Base-by-base conservation (phyloP, 2,797 vertebrate genomes). In the Semotilus atromaculatus region DNA sequence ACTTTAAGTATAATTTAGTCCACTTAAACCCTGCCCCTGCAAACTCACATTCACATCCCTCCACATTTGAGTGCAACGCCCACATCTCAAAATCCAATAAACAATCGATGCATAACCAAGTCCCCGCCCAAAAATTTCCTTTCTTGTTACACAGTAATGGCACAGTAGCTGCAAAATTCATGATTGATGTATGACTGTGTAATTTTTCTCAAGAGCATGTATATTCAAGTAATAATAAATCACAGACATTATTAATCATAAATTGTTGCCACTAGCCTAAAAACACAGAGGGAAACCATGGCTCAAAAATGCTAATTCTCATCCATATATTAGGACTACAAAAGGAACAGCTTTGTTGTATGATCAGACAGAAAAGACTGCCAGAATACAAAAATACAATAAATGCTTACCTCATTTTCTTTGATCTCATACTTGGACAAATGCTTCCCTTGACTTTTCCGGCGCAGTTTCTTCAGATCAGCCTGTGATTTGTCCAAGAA, bases 361-460 rank as follows among this genome's bases (percentile, higher is more conserved):
- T 19, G 1, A 14, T 34, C 7, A 66, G 48, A 53, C 4, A 26
- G 58, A 60, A 73, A 72, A 26, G 29, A 43, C 16, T 55, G 19
- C 7, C 19, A 29, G 11, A 36, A 45, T 21, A 4, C 1, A 29
- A 11, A 14, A n/a, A 51, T 3, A 58, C 55, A 53, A 51, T 18
- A 62, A 72, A 43, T 55, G 86, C 96, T 95, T 80, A 99, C 97
- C 97, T 99, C 98, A 1, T 95, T 96, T 93, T 99, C 97, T 89
- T 95, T 98, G 81, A 95, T 91, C 62, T 98, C 97, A 0, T 99
- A 99, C 87, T 99, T 99, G 5, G 90, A 92, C 0, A 95, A 94
- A 29, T 97, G 94, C 85, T 97, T 96, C 5, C 97, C 97, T 90
- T 99, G 98, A 90, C 97, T 97, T 95, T 99, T 99, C 91, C 97